Evolutionary conservation across 2,888 invertebrate species (phyloP), one percentile per base, ranked within the genome.

Genomic region (Pardosa pseudoannulata): DNA sequence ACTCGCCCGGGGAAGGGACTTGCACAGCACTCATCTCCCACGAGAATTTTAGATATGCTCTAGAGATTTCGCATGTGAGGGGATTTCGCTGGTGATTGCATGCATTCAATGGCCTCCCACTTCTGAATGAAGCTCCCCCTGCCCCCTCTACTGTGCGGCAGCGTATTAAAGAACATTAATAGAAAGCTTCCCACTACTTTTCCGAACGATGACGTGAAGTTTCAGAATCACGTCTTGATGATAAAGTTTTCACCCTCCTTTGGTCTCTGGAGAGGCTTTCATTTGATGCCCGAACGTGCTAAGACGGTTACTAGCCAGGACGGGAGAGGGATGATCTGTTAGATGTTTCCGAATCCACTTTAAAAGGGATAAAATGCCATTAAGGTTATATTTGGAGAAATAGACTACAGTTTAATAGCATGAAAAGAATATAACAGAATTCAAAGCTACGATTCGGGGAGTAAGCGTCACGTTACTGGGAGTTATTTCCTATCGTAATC

Each of bases 1-100:
- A 46, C 41, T 13, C 9, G 9, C 2, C 9, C 13, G 41, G 41
- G 41, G 16, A n/a, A 46, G n/a, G 41, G 1, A n/a, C 9, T 2
- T 13, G 41, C 41, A 6, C 41, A 13, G 13, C 41, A 9, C 16
- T 46, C 16, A 13, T 16, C 41, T 46, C 41, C 41, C 41, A 46
- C 16, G 41, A 46, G 41, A 46, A 46, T 46, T 46, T 46, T 46
- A 46, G 41, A 46, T 46, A 46, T 46, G 41, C 41, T 46, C 41
- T 16, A 16, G 16, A n/a, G 41, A 46, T 46, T 46, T 46, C 9
- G 41, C 41, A 46, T 46, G 41, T 16, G 16, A 46, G 16, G 41
- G 16, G 41, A 46, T 46, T n/a, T 46, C 41, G 41, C n/a, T 46
- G 9, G 41, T 46, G 16, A 46, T 46, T 46, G 41, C 41, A 46